These are phyloP conservation scores for Poecile montanus DNA, from an alignment of 2,797 vertebrate genomes.

Conservation along the genomic window DNA sequence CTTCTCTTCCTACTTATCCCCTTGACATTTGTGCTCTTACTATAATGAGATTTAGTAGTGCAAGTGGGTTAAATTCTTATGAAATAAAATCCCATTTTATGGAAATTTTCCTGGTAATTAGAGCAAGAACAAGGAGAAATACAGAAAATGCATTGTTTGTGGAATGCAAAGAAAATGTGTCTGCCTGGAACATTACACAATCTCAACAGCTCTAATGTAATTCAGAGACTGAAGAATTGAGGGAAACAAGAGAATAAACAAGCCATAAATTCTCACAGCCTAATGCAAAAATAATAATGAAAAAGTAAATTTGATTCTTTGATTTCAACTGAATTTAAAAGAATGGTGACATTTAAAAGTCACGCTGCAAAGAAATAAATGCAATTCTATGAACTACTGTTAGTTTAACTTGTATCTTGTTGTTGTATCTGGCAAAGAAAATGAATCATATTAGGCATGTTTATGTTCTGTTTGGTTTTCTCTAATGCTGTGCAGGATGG, in stretches of 20 bases:
- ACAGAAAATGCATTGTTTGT: neutral
- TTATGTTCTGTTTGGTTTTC: constrained; percentile 16
- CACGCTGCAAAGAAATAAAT: constrained; percentile 27
- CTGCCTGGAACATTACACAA: neutral
- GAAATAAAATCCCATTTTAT: constrained; percentile 49
- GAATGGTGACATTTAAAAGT: constrained; percentile 31
- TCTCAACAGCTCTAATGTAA: neutral
- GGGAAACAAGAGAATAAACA: constrained; percentile 6
- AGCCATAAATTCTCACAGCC: neutral
- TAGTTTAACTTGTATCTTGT: neutral
- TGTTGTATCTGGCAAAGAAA: constrained; percentile 27
- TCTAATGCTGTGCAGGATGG: neutral
- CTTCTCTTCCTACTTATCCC: neutral
- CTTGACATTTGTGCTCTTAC: neutral
- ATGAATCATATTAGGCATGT: neutral
- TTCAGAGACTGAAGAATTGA: neutral
- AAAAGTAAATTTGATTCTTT: constrained; percentile 20
- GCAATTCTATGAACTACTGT: neutral
- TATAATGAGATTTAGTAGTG: neutral
- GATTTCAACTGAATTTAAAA: constrained; percentile 13
- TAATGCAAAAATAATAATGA: constrained; percentile 39
- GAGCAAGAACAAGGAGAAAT: neutral
- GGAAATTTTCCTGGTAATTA: constrained; percentile 23
- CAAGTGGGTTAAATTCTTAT: neutral
- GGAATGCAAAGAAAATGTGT: neutral